Conservation (phyloP, 2,888 invertebrate species). For the Steinernema hermaphroditum region DNA sequence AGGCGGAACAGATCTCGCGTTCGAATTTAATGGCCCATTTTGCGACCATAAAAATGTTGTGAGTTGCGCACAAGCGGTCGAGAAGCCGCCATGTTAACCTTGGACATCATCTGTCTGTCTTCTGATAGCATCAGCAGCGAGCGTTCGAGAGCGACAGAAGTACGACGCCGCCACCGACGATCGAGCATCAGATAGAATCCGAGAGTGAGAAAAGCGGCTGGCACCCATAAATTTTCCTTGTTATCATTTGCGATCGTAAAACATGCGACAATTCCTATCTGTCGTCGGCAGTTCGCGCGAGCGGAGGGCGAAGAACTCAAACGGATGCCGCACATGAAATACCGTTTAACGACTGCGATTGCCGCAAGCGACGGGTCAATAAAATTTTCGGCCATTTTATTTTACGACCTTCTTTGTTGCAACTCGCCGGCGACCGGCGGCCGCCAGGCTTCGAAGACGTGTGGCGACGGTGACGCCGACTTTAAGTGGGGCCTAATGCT, state of each 20-base stretch:
- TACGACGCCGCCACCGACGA: background rate
- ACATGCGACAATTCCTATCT: slow-evolving; percentile 29
- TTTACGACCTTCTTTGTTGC: slow-evolving; percentile 31
- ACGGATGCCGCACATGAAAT: slow-evolving; percentile 28
- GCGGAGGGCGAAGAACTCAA: background rate
- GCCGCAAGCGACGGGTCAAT: slow-evolving; percentile 27
- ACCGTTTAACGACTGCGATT: slow-evolving; percentile 28
- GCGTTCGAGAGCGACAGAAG: slow-evolving; percentile 26
- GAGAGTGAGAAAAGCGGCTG: slow-evolving; percentile 26
- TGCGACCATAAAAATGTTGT: slow-evolving; percentile 17
- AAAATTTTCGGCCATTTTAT: slow-evolving; percentile 30
- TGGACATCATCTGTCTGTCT: slow-evolving; percentile 24
- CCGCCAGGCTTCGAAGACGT: background rate
- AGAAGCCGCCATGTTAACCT: slow-evolving; percentile 20
- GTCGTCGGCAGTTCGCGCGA: background rate
- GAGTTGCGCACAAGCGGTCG: slow-evolving; percentile 9
- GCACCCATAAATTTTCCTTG: slow-evolving; percentile 27
- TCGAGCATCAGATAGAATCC: slow-evolving; percentile 18
- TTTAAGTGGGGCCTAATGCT: background rate
- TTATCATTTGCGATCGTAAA: slow-evolving; percentile 28
- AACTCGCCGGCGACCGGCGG: slow-evolving; percentile 22
- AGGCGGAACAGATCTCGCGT: slow-evolving; percentile 13
- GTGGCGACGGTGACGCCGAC: slow-evolving; percentile 10
- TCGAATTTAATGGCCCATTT: background rate
- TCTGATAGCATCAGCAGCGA: slow-evolving; percentile 17